Percentiles rank a stretch among this genome's conserved stretches.
Evolutionary conservation across 2,888 invertebrate genomes (phyloP).

Genomic region (Desoria tigrina): DNA sequence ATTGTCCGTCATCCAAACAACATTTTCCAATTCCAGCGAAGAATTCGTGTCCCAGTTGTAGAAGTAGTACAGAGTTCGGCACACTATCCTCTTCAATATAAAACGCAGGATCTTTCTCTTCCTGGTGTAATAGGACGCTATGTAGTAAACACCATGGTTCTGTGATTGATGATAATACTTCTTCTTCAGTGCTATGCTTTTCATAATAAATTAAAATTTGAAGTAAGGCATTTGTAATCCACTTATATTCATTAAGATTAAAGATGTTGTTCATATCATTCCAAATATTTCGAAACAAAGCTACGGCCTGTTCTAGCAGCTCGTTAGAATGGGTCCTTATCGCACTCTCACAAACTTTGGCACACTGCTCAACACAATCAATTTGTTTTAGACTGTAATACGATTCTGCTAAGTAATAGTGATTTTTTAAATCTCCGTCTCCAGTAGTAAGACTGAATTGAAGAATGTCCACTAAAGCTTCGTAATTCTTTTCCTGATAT

Average conservation of each 20-base stretch:
- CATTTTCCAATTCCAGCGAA: slow-evolving; percentile 48
- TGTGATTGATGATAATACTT: slow-evolving; percentile 25
- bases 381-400: slow-evolving; percentile 30
- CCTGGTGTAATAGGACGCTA: slow-evolving; percentile 41
- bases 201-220: slow-evolving; percentile 44
- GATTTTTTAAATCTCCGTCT: slow-evolving; percentile 28
- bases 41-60: slow-evolving; percentile 52
- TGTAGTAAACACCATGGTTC: slow-evolving; percentile 52
- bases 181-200: slow-evolving; percentile 14
- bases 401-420: slow-evolving; percentile 36
- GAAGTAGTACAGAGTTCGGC: slow-evolving; percentile 48
- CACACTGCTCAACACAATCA: slow-evolving; percentile 42
- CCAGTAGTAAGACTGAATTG: slow-evolving; percentile 27
- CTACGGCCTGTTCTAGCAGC: slow-evolving; percentile 26
- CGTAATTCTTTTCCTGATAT: slow-evolving; percentile 67
- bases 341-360: slow-evolving; percentile 28
- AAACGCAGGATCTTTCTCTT: slow-evolving; percentile 44
- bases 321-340: slow-evolving; percentile 22
- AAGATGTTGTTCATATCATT: slow-evolving; percentile 22
- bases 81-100: slow-evolving; percentile 49
- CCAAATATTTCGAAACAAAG: slow-evolving; percentile 42
- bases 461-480: slow-evolving; percentile 68
- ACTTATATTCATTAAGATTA: slow-evolving; percentile 32
- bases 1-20: slow-evolving; percentile 66
- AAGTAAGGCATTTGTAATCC: slow-evolving; percentile 32